Evolutionary conservation across 2,888 invertebrate genomes (phyloP), one percentile per base, ranked within the genome.

Genomic region (Pristionchus exspectatus): DNA sequence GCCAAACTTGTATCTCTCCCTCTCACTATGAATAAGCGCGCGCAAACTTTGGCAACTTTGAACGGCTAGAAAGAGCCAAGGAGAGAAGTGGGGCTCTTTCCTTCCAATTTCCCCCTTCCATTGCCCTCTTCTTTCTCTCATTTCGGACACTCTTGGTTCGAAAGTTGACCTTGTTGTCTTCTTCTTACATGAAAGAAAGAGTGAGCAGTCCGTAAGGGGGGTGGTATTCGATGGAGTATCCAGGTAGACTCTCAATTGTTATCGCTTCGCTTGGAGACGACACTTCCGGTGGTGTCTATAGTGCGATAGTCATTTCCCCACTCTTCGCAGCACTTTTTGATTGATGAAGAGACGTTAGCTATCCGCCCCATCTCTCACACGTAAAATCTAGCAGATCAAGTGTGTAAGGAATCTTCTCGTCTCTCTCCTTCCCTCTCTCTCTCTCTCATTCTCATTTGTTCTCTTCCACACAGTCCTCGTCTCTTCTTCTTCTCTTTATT

Each of bases 381-480:
- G 81, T 81, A 33, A 81, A 81, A 81, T 81, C 81, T 44, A 18
- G n/a, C 50, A 44, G 50, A 54, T 54, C 81, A 44, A 81, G 81
- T 44, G 81, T 81, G 81, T 81, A 81, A 81, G 81, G 81, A 81
- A 85, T 85, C 84, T 59, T 85, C 56, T 66, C 44, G 16, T 59
- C 86, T 83, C 87, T 44, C 66, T 87, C n/a, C n/a, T 44, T 44
- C 21, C n/a, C 38, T 38, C 38, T 21, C 14, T 86, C 56, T 54
- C 9, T n/a, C 59, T 66, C 33, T 84, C 56, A 24, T 88, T 77
- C 50, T 72, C 59, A 44, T 66, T 88, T 88, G 56, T 77, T 72
- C 87, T 87, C 87, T 50, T 50, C 44, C 44, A 50, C 33, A 54
- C 59, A 54, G 69, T 87, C 87, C 33, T 87, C 33, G 44, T 33